phyloP scores from a whole-genome alignment of 2,888 invertebrate species.

The Drosophila mimica region DNA sequence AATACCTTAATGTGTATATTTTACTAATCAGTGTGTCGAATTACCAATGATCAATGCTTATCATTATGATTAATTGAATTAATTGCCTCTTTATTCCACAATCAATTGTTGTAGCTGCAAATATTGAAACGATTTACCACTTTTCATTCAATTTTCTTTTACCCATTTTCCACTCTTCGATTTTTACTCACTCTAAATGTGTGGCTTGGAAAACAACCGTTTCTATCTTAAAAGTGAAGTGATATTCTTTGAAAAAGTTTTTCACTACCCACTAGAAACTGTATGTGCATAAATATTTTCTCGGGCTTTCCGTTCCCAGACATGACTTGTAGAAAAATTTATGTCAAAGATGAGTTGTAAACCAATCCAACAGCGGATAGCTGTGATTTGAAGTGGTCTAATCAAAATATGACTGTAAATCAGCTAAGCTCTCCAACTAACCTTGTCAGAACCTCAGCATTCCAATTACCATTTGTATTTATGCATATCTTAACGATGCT shows the following conservation, averaged over 20 bases:
- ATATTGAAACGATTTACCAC: neutral
- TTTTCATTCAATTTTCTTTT: neutral
- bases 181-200: conserved; percentile 2
- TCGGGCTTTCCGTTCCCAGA: conserved; percentile 52
- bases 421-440: conserved; percentile 24
- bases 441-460: conserved; percentile 46
- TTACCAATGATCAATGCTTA: conserved; percentile 1
- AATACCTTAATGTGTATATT: conserved; percentile 11
- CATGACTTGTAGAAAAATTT: conserved; percentile 59
- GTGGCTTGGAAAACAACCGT: neutral
- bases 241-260: conserved; percentile 7
- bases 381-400: conserved; percentile 5
- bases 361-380: neutral
- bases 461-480: conserved; percentile 37
- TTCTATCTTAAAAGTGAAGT: conserved; percentile 9
- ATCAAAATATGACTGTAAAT: conserved; percentile 7
- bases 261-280: neutral
- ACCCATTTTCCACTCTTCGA: neutral
- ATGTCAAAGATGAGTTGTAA: conserved; percentile 58
- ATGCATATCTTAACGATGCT: conserved; percentile 48
- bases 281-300: conserved; percentile 14
- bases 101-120: neutral
- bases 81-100: conserved; percentile 8
- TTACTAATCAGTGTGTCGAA: conserved; percentile 26
- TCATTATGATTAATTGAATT: conserved; percentile 16